phyloP scores from a whole-genome alignment of 2,888 invertebrate genomes.

The Diplolepis rosae region DNA sequence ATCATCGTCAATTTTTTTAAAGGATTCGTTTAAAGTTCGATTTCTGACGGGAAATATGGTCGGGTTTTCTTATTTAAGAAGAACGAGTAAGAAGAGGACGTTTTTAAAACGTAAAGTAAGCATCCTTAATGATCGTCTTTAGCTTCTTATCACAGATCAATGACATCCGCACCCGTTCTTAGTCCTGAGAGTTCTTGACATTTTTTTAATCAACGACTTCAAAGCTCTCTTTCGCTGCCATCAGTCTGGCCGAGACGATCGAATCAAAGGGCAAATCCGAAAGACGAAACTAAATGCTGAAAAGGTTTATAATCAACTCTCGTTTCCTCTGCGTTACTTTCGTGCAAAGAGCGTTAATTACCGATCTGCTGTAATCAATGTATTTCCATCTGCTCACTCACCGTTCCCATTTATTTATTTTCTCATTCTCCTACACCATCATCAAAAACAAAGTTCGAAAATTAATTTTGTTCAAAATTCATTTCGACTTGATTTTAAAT shows the following conservation, averaged over 20 bases:
- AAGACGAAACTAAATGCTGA: constrained; percentile 48
- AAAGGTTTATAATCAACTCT: constrained; percentile 61
- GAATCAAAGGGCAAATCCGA: constrained; percentile 60
- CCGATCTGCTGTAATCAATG: constrained; percentile 40
- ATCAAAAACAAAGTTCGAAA: background rate
- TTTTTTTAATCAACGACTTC: constrained; percentile 72
- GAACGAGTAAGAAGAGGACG: constrained; percentile 1
- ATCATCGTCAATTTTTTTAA: background rate
- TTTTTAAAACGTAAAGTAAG: constrained; percentile 44
- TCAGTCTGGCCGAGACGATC: constrained; percentile 55
- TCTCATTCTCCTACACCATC: background rate
- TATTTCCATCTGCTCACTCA: constrained; percentile 3
- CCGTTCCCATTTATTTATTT: constrained; percentile 14
- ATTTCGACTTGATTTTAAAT: no score
- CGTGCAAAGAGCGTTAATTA: constrained; percentile 48
- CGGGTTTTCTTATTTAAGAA: background rate
- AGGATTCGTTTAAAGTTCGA: background rate
- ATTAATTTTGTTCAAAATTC: no score
- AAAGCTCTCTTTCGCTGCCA: constrained; percentile 59
- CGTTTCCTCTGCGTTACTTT: constrained; percentile 37
- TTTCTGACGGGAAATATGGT: background rate
- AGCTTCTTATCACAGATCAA: constrained; percentile 27
- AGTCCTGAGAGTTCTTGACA: constrained; percentile 40
- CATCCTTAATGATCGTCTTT: constrained; percentile 30
- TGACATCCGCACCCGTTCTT: constrained; percentile 33